phyloP scores from a whole-genome alignment of 2,797 vertebrate species.

The Semotilus atromaculatus region DNA sequence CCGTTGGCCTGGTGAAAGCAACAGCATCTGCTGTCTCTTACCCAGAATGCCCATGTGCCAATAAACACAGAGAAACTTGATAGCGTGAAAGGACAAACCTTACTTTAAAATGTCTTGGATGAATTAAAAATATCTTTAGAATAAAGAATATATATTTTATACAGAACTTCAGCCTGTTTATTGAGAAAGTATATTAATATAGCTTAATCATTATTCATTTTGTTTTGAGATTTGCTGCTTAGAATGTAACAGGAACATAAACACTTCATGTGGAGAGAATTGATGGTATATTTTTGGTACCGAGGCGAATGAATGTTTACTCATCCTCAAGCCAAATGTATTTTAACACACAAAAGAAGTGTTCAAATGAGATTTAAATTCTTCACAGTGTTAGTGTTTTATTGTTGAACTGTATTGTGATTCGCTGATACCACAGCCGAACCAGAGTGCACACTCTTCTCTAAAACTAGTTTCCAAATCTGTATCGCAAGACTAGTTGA shows the following conservation, averaged over 20 bases:
- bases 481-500: conserved; percentile 1
- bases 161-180: conserved; percentile 34
- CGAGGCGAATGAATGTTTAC: conserved; percentile 23
- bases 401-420: conserved; percentile 5
- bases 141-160: conserved; percentile 58
- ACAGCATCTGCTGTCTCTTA: conserved; percentile 63
- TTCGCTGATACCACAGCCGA: background rate
- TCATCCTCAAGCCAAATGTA: conserved; percentile 45
- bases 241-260: conserved; percentile 44
- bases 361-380: conserved; percentile 20
- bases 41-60: conserved; percentile 73
- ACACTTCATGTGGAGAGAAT: conserved; percentile 44
- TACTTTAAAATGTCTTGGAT: conserved; percentile 40
- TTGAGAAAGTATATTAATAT: conserved; percentile 34
- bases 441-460: conserved; percentile 8
- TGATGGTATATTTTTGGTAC: conserved; percentile 41
- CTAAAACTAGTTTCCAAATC: background rate
- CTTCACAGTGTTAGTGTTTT: conserved; percentile 40
- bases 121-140: conserved; percentile 65
- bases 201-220: background rate
- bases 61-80: conserved; percentile 61
- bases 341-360: conserved; percentile 21
- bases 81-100: conserved; percentile 49
- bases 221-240: conserved; percentile 43
- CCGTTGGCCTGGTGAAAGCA: conserved; percentile 90